A percentile compares a stretch with the other conserved stretches of the same genome.
phyloP scores from a whole-genome alignment of 2,113 vertebrate species.

The Prochilodus magdalenae region DNA sequence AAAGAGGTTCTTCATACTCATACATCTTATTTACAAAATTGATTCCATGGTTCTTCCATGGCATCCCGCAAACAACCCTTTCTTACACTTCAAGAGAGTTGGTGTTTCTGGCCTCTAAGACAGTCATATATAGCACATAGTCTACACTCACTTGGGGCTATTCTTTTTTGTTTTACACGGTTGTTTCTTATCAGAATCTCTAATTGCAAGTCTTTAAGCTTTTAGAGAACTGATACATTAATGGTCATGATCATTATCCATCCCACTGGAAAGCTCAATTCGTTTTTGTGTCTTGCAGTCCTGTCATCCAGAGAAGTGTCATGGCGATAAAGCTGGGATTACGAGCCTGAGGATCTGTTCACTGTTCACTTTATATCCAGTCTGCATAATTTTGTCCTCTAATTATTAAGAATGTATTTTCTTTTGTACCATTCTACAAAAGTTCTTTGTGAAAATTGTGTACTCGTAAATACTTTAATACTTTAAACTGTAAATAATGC shows the following conservation, averaged over 20 bases:
- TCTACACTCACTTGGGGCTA: too few relatives aligned
- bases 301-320: conserved; percentile 71
- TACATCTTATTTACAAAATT: too few relatives aligned
- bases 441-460: conserved; percentile 19
- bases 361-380: conserved; percentile 49
- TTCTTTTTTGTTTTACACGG: neutral
- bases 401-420: conserved; percentile 12
- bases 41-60: too few relatives aligned
- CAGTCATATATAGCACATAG: too few relatives aligned
- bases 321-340: conserved; percentile 67
- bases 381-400: conserved; percentile 17
- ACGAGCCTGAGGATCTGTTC: conserved; percentile 65
- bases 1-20: too few relatives aligned
- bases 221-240: neutral
- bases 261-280: conserved; percentile 34
- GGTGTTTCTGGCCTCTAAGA: too few relatives aligned
- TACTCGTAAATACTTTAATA: conserved; percentile 10
- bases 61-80: too few relatives aligned
- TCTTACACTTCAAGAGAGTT: too few relatives aligned
- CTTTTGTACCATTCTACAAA: conserved; percentile 33
- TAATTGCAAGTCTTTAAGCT: too few relatives aligned
- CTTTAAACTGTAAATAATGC: conserved; percentile 55
- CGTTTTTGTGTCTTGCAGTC: conserved; percentile 74
- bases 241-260: neutral
- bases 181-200: neutral